phyloP scores from a whole-genome alignment of 2,113 vertebrate genomes.

The Heloderma charlesbogerti region DNA sequence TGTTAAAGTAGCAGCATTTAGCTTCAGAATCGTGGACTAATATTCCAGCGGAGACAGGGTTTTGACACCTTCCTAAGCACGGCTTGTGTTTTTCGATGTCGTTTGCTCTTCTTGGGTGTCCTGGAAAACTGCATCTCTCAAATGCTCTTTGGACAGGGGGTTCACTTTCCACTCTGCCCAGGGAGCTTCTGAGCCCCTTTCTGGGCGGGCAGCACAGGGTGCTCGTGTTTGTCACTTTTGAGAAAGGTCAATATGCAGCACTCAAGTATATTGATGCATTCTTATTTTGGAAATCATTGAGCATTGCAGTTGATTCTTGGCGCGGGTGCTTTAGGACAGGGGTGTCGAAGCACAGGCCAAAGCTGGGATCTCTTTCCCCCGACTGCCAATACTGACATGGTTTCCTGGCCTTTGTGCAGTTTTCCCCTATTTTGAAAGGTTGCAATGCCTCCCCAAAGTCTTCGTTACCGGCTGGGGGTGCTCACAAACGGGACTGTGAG shows the following conservation, averaged over 20 bases:
- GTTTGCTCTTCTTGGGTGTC: not conserved
- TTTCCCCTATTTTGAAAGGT: no score
- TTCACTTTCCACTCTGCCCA: not conserved
- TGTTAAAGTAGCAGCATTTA: not conserved
- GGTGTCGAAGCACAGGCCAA: no score
- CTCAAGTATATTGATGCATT: not conserved
- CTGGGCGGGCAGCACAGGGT: not conserved
- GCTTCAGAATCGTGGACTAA: not conserved
- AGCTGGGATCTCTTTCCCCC: no score
- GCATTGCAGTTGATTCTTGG: not conserved
- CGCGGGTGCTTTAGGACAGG: not conserved
- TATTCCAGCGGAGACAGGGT: not conserved
- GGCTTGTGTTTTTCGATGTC: no score
- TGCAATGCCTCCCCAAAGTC: no score
- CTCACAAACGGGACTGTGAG: no score
- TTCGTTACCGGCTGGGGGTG: no score
- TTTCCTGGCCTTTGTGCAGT: no score
- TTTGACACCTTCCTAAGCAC: not conserved
- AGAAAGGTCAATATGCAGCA: not conserved
- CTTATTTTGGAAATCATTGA: not conserved
- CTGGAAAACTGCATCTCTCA: not conserved
- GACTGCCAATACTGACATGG: no score
- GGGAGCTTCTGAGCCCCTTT: not conserved
- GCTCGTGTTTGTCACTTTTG: not conserved
- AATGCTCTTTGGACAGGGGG: not conserved